Evolutionary conservation across 64 coral and sea anemone species (phyloP).

Genomic region (Anthopleura sola): DNA sequence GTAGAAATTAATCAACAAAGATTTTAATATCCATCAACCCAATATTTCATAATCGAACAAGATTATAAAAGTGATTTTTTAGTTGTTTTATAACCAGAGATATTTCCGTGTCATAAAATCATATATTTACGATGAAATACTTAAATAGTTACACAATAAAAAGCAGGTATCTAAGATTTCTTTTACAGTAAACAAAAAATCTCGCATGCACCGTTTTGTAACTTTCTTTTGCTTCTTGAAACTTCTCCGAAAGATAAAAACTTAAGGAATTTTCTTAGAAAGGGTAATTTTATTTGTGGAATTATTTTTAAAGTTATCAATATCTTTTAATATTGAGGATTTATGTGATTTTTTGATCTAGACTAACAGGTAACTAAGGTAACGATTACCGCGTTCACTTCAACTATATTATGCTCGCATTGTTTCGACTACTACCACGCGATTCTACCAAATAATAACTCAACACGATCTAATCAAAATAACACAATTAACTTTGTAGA

Average conservation of each 20-base stretch:
- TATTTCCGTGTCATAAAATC: too few relatives aligned
- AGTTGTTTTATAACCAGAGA: too few relatives aligned
- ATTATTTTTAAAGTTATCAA: not conserved
- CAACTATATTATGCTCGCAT: not conserved
- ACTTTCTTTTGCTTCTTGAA: not conserved
- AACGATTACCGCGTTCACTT: not conserved
- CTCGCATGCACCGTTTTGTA: not conserved
- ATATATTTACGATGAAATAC: not conserved
- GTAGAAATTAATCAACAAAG: too few relatives aligned
- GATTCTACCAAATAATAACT: not conserved
- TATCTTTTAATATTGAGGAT: not conserved
- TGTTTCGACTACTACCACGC: not conserved
- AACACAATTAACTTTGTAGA: not conserved
- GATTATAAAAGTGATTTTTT: not conserved
- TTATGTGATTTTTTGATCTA: not conserved
- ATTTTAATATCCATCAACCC: not conserved
- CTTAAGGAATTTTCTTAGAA: not conserved
- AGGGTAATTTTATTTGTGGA: not conserved
- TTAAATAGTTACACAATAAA: not conserved
- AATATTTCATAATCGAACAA: not conserved
- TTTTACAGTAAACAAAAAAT: conserved; percentile 1
- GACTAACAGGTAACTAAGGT: not conserved
- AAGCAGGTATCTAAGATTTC: not conserved
- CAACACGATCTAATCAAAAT: not conserved
- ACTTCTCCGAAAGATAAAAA: not conserved